A percentile compares a stretch with the other conserved stretches of the same genome.
phyloP scores from a whole-genome alignment of 2,113 vertebrate species.

The Cariama cristata region DNA sequence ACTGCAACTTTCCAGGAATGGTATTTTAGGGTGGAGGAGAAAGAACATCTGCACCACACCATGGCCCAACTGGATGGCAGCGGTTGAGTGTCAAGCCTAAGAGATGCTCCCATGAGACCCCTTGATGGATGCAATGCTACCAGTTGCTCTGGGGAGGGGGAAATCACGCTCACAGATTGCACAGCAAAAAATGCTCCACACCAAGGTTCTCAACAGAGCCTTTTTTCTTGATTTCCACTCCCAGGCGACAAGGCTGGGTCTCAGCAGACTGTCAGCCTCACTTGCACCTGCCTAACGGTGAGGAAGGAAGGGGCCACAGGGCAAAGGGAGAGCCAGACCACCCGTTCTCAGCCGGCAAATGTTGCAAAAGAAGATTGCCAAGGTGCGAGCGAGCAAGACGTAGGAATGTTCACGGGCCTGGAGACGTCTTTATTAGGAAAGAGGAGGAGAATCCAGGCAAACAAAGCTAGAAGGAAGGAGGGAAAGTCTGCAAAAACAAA shows the following conservation, averaged over 20 bases:
- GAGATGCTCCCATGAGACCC: not conserved
- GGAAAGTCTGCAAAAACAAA: not conserved
- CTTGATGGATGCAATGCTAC: rapidly evolving
- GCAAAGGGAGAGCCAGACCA: not conserved
- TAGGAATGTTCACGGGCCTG: rapidly evolving
- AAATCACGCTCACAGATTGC: not conserved
- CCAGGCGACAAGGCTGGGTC: rapidly evolving
- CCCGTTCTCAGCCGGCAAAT: not conserved
- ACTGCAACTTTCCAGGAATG: not conserved
- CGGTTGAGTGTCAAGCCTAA: rapidly evolving
- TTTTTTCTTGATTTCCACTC: not conserved
- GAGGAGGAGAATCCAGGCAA: constrained; percentile 5
- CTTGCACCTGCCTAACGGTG: not conserved
- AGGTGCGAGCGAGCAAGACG: not conserved
- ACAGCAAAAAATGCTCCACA: not conserved
- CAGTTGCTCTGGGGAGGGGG: not conserved
- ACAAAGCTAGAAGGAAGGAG: not conserved
- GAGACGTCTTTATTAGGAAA: not conserved
- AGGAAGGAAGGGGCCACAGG: not conserved
- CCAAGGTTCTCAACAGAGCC: not conserved
- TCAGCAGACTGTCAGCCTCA: not conserved
- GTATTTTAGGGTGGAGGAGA: not conserved
- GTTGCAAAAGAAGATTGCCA: not conserved
- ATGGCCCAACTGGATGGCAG: not conserved
- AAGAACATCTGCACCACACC: not conserved